Evolutionary conservation across 2,888 invertebrate species (phyloP).

Genomic region (Parthenolecanium corni): DNA sequence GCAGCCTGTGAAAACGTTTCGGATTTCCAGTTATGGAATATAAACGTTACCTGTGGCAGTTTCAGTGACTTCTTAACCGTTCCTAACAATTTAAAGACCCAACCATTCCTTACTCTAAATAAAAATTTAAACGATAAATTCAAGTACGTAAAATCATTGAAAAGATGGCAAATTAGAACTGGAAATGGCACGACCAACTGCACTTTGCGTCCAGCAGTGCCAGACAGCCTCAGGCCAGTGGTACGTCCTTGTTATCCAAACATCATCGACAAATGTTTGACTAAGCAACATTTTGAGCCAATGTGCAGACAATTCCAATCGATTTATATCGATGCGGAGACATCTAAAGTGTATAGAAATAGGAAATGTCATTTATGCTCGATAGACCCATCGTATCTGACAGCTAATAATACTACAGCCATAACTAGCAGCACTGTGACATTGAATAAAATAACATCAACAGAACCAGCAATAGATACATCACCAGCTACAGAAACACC

Average conservation of each 20-base stretch:
- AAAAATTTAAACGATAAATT: neutral
- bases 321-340: no score
- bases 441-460: no score
- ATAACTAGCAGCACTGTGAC: no score
- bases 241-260: neutral
- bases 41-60: neutral
- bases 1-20: neutral
- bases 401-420: no score
- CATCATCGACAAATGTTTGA: neutral
- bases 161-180: neutral
- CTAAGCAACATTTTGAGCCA: neutral
- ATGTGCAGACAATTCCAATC: no score
- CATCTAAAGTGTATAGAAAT: no score
- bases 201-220: neutral
- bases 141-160: neutral
- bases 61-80: neutral
- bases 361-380: no score
- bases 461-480: no score
- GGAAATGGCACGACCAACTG: neutral
- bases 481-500: no score
- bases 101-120: neutral
- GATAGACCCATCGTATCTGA: no score
- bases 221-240: neutral
- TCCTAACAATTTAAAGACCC: neutral
- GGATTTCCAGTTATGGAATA: neutral